Base-by-base conservation (phyloP, 2,888 invertebrate genomes). In the Hyposoter dolosus region DNA sequence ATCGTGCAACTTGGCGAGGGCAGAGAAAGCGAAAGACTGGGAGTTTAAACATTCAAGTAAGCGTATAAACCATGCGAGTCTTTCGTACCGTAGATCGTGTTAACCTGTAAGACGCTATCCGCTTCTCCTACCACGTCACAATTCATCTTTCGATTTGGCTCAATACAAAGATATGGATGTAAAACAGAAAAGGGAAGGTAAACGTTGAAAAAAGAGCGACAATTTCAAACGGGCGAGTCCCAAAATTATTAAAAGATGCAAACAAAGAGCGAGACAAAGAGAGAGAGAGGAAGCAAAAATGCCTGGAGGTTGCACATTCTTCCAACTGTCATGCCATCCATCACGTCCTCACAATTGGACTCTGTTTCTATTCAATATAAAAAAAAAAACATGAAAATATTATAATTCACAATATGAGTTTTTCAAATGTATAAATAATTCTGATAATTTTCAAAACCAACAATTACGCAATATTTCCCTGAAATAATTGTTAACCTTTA, bases 21-120 rank as follows among this genome's bases (percentile, higher is more conserved):
- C 92, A 90, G 93, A 91, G 94, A 94, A 94, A 94, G 94, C 91
- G 92, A 92, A 90, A 92, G 93, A 94, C 94, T 93, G 94, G 91
- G 90, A 90, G 91, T 91, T 88, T 89, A 90, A 80, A 88, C 90
- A 90, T 92, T 88, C 89, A 88, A 91, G 90, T 91, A 90, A 90
- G 86, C 91, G 91, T 93, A 93, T 93, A 93, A 93, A 93, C 90
- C 91, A 89, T 89, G 87, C 91, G 87, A 77, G 88, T 90, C 78
- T 53, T 69, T 91, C 89, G 91, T 91, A 92, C 92, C 90, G 91
- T 89, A 71, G 56, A 32, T 35, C 35, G 60, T 28, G 45, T 35
- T 68, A 47, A 69, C 81, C 78, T 69, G 60, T 45, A 47, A 53
- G 47, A 69, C 23, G 53, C 7, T 32, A 1, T 28, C 40, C 32